Base-by-base conservation (phyloP, 2,113 vertebrate species). In the Grammomys dolichurus region DNA sequence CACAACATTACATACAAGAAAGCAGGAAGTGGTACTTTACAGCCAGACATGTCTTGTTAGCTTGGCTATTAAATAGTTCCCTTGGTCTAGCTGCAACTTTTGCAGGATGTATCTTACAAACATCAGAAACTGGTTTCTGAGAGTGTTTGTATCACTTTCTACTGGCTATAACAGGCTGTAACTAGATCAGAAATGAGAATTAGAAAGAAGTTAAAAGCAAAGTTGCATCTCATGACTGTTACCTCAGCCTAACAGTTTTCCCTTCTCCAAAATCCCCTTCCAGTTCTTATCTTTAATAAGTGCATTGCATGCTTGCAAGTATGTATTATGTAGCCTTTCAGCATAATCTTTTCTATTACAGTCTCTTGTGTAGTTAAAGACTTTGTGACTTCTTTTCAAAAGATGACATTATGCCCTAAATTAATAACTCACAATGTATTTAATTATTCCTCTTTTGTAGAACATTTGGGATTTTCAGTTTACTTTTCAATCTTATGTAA, bases 191-290 rank as follows among this genome's bases (percentile, higher is more conserved):
- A 95, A 94, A 90, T 60, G 36, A 85, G 36, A 93, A 88, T 58
- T 78, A 4, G 19, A 92, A 87, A 92, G 86, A 77, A 63, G 16
- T 36, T 20, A 58, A 90, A n/a, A 31, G 12, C 22, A 51, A 69
- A 87, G 10, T 81, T 91, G 5, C 2, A 56, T 89, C 76, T 92
- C 58, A 89, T 89, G 67, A 70, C 43, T 1, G 24, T 93, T n/a
- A 84, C 46, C 33, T 93, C 78, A 91, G 65, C 89, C 33, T 81
- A 75, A 72, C 13, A 81, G 14, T 77, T 95, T 96, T 96, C 60
- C 82, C 54, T 91, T 96, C 87, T 96, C 54, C 87, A 96, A 93
- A 95, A 95, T 87, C 94, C 78, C 20, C 81, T 93, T 93, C 69
- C 58, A 77, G 33, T 72, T 96, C 87, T 89, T 91, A n/a, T 89